phyloP scores from a whole-genome alignment of 2,797 vertebrate genomes.

The Enteromius trimaculatus region DNA sequence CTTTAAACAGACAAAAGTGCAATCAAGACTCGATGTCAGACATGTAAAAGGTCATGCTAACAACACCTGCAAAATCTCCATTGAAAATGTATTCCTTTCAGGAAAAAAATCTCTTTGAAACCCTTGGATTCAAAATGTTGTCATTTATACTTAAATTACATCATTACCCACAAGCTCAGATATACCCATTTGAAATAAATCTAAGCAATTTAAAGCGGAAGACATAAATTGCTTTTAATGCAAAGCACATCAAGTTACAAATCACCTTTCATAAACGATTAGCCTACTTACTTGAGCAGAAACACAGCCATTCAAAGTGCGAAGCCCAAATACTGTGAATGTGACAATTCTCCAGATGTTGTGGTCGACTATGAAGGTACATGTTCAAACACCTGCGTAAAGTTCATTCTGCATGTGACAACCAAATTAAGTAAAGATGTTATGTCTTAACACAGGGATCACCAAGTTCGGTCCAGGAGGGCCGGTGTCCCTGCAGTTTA shows the following conservation, averaged over 20 bases:
- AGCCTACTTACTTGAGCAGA: neutral
- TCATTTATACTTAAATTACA: neutral
- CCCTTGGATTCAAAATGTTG: neutral
- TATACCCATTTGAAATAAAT: neutral
- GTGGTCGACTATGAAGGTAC: neutral
- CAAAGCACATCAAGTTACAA: neutral
- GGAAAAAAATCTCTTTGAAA: neutral
- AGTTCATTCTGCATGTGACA: neutral
- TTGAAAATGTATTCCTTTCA: neutral
- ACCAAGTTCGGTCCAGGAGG: too few species aligned
- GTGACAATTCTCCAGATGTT: conserved; percentile 3
- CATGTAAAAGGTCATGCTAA: neutral
- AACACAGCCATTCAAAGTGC: neutral
- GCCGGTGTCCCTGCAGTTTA: too few species aligned
- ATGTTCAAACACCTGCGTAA: neutral
- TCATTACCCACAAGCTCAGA: neutral
- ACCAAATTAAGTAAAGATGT: neutral
- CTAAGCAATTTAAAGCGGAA: neutral
- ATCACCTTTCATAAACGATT: neutral
- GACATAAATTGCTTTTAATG: neutral
- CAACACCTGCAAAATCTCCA: neutral
- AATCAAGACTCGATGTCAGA: neutral
- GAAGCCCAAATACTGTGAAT: conserved; percentile 21
- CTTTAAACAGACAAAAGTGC: neutral
- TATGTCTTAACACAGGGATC: neutral